Base-by-base conservation (phyloP, 2,888 invertebrate species). In the Idaea aversata region DNA sequence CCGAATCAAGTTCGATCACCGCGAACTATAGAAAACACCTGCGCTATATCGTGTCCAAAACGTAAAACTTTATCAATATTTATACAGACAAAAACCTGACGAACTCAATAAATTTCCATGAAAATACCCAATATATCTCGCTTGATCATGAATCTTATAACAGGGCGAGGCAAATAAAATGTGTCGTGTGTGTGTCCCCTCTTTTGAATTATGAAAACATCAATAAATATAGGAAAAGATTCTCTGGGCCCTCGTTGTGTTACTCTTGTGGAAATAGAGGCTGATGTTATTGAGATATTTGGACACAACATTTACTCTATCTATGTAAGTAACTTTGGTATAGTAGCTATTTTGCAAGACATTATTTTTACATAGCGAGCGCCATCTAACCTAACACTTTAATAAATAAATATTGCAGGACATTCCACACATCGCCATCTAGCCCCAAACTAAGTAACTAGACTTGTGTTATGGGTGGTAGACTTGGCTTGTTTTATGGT, bases 91-190 rank as follows among this genome's bases (percentile, higher is more conserved):
- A 75, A 73, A 69, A 72, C 70, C 69, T 69, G 75, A 66, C 67
- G 73, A 75, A 75, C 77, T 74, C 66, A 74, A 75, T 78, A 81
- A 77, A 62, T 66, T 38, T 70, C 72, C 68, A 65, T 69, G 76
- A 67, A 70, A 72, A 76, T 77, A 70, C 80, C 25, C 86, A 79
- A 88, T 89, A 88, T 89, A 86, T 83, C 84, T 88, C 88, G 86
- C 81, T 79, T 84, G 83, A 83, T 87, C 91, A 90, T 91, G 90
- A 91, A 91, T 91, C 86, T 88, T 90, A 86, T 88, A 91, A 80
- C 81, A 87, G 81, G 80, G 75, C 75, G 80, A 76, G 79, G 80
- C 81, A 85, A 88, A 88, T 88, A 90, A 91, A 89, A 89, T 85
- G 82, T 83, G 86, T 80, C 82, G 81, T 77, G 75, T 72, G 72